Base-by-base conservation (phyloP, 2,113 vertebrate species). In the Trogon melanurus region DNA sequence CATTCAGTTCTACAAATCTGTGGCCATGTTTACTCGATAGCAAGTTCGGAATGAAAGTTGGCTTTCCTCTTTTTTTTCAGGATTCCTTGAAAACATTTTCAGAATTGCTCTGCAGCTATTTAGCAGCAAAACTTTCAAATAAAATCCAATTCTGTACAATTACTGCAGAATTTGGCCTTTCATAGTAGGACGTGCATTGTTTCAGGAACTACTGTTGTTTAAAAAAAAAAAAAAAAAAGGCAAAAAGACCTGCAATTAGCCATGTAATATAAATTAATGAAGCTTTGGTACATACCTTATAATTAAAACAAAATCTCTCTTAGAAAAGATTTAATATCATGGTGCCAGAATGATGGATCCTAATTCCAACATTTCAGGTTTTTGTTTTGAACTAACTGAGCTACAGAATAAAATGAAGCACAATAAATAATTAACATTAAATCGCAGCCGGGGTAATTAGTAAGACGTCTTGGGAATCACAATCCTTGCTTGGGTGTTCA, bases 391-490 rank as follows among this genome's bases (percentile, higher is more conserved):
- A 47, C 79, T 44, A 79, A 85, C 79, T 67, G 44, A 90, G 75
- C 76, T 79, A 41, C 27, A 32, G 82, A 86, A 51, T 47, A 61
- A 41, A 91, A 93, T 83, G 64, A 86, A 86, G 79, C 19, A n/a
- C 81, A 93, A 96, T 91, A 95, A 96, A 96, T 95, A 92, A 85
- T 91, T 89, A 94, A 71, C 75, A 81, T 74, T 71, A 93, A 94
- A 81, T 92, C 76, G 71, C 73, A 84, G 88, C 48, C 72, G 48
- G 22, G 36, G 38, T 57, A 92, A 90, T 91, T 95, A 94, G 82
- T 14, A 60, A 92, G 80, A 72, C 75, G 71, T 81, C 79, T 88
- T 16, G 76, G 56, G 61, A 96, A 86, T 44, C 75, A 56, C 75
- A 56, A 2, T n/a, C 72, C 92, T 65, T 64, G 57, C 82, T 50